phyloP scores from a whole-genome alignment of 2,113 vertebrate genomes.

The Oreocharis arfaki region DNA sequence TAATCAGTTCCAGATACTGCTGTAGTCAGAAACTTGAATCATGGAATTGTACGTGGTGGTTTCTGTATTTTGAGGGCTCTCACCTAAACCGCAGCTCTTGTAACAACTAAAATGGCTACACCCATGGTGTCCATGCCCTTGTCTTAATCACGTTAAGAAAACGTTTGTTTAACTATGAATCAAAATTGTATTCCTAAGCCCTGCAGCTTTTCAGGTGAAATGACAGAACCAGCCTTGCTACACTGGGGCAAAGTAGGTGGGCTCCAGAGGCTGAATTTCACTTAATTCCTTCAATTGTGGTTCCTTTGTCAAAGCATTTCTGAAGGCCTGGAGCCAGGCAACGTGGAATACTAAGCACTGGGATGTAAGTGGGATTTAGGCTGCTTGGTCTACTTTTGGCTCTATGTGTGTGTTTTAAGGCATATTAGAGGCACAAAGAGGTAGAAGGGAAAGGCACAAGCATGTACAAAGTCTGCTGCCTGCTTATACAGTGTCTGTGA shows the following conservation, averaged over 20 bases:
- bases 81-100: slow-evolving; percentile 14
- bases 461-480: not conserved
- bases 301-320: slow-evolving; percentile 31
- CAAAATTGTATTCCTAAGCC: slow-evolving; percentile 1
- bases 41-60: not conserved
- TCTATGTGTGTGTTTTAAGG: not conserved
- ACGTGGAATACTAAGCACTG: not conserved
- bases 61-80: slow-evolving; percentile 16
- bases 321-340: slow-evolving; percentile 14
- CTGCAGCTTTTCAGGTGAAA: slow-evolving; percentile 29
- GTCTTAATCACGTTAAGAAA: slow-evolving; percentile 9
- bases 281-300: slow-evolving; percentile 1
- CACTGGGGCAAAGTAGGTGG: slow-evolving; percentile 35
- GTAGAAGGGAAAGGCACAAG: not conserved
- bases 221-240: not conserved
- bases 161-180: slow-evolving; percentile 32
- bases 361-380: not conserved
- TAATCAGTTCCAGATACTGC: slow-evolving; percentile 48
- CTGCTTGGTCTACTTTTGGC: not conserved
- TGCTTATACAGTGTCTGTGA: not conserved
- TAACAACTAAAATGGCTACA: slow-evolving; percentile 22
- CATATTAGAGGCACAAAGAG: not conserved
- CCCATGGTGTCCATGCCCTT: not conserved
- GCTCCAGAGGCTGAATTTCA: slow-evolving; percentile 25
- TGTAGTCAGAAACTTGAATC: not conserved